Percentiles rank a stretch among this genome's conserved stretches.
Evolutionary conservation across 2,888 invertebrate species (phyloP).

Genomic region (Acholoe squamosa): DNA sequence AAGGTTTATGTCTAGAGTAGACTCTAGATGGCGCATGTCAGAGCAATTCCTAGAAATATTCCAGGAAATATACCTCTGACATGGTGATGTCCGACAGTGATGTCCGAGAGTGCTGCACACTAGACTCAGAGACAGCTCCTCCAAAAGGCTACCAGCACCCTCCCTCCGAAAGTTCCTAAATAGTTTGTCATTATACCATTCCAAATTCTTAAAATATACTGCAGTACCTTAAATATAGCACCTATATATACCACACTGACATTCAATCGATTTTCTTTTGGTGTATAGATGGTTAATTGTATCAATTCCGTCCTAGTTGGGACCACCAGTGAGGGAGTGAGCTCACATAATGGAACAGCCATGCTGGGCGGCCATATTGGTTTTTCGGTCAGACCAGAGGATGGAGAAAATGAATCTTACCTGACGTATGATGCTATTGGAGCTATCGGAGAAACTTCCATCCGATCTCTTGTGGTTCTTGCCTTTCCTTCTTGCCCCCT

Average conservation of each 20-base stretch:
- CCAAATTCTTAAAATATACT: too few species aligned
- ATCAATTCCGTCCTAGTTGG: background rate
- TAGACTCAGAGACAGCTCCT: background rate
- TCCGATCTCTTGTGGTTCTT: slow-evolving; percentile 75
- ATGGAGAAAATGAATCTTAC: slow-evolving; percentile 69
- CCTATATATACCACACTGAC: too few species aligned
- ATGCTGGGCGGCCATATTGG: slow-evolving; percentile 57
- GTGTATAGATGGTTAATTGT: background rate
- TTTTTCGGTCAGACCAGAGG: slow-evolving; percentile 17
- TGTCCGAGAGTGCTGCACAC: too few species aligned
- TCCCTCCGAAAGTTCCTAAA: background rate
- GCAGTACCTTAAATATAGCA: too few species aligned
- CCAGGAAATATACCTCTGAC: background rate
- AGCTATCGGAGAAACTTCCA: slow-evolving; percentile 82
- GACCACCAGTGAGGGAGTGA: background rate
- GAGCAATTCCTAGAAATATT: slow-evolving; percentile 8
- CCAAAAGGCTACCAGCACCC: background rate
- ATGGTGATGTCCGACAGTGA: background rate
- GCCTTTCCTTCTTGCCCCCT: slow-evolving; percentile 76
- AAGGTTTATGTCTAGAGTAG: too few species aligned
- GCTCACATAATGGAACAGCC: slow-evolving; percentile 62
- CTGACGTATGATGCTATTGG: slow-evolving; percentile 81
- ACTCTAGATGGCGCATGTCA: too few species aligned
- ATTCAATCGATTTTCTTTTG: too few species aligned
- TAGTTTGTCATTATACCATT: too few species aligned